Conservation (phyloP, 2,888 invertebrate species). For the Hydrotaea cyrtoneurina region DNA sequence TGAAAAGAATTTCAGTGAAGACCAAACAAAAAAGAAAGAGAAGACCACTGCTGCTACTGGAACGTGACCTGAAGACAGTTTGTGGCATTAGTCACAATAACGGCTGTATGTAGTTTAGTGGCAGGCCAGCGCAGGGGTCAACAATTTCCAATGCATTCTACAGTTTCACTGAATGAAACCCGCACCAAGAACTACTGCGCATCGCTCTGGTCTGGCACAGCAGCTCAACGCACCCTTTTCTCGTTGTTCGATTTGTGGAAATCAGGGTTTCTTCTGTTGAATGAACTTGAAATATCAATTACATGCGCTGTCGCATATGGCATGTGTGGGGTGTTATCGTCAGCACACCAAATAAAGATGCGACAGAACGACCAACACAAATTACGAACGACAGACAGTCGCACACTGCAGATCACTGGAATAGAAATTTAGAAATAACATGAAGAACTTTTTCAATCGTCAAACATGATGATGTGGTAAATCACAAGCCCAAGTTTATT, state of each 20-base stretch:
- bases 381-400: too few relatives aligned
- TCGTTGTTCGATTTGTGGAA: neutral
- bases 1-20: neutral
- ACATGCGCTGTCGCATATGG: neutral
- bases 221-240: constrained; percentile 26
- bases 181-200: too few relatives aligned
- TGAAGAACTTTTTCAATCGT: too few relatives aligned
- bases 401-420: too few relatives aligned
- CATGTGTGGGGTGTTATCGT: constrained; percentile 25
- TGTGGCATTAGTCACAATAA: constrained; percentile 55
- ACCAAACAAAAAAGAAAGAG: neutral
- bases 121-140: constrained; percentile 1
- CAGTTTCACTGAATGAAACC: too few relatives aligned
- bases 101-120: constrained; percentile 32
- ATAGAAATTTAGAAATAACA: too few relatives aligned
- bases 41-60: constrained; percentile 35
- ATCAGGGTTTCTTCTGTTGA: constrained; percentile 54
- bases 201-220: neutral
- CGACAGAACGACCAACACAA: neutral
- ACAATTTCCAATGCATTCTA: neutral
- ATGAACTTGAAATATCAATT: constrained; percentile 62
- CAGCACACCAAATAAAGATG: neutral
- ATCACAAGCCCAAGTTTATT: too few relatives aligned
- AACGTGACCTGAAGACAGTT: constrained; percentile 57
- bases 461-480: too few relatives aligned